Percentiles rank a stretch among this genome's conserved stretches.
Evolutionary conservation across 2,797 vertebrate genomes (phyloP).

Genomic region (Oreonectes daqikongensis): DNA sequence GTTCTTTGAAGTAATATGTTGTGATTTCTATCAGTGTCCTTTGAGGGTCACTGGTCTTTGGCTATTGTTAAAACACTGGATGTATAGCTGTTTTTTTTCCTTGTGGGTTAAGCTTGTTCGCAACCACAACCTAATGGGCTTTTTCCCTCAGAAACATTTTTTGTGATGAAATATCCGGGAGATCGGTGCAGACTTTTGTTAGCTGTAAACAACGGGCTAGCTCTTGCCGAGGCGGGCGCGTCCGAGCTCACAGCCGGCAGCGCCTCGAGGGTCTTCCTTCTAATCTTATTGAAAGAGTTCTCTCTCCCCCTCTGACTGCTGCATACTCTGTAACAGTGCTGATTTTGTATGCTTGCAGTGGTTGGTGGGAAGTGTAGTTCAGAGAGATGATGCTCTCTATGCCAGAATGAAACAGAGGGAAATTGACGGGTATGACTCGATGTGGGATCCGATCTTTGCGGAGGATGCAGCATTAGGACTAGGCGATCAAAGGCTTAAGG

Average conservation of each 20-base stretch:
- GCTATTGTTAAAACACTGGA: conserved; percentile 66
- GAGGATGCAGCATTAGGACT: conserved; percentile 81
- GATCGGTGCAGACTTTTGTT: conserved; percentile 49
- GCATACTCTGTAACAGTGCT: conserved; percentile 82
- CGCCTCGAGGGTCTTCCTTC: conserved; percentile 69
- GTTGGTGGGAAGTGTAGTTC: conserved; percentile 88
- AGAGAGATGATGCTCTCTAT: conserved; percentile 88
- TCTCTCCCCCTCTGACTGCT: conserved; percentile 70
- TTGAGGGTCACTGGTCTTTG: conserved; percentile 74
- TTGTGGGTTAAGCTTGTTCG: conserved; percentile 45
- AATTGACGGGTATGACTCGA: conserved; percentile 87
- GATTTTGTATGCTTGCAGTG: conserved; percentile 88
- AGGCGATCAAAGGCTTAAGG: conserved; percentile 75
- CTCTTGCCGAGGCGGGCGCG: conserved; percentile 67
- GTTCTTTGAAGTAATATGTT: conserved; percentile 68
- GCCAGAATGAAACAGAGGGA: conserved; percentile 89
- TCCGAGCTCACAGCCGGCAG: conserved; percentile 65
- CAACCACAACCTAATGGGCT: conserved; percentile 47
- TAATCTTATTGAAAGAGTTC: conserved; percentile 65
- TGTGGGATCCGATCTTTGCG: conserved; percentile 87
- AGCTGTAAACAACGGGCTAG: conserved; percentile 57
- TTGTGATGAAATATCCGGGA: conserved; percentile 28
- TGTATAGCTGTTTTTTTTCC: conserved; percentile 37
- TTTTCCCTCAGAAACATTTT: conserved; percentile 38
- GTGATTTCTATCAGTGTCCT: conserved; percentile 65